Base-by-base conservation (phyloP, 2,888 invertebrate genomes). In the Oscheius sp. region DNA sequence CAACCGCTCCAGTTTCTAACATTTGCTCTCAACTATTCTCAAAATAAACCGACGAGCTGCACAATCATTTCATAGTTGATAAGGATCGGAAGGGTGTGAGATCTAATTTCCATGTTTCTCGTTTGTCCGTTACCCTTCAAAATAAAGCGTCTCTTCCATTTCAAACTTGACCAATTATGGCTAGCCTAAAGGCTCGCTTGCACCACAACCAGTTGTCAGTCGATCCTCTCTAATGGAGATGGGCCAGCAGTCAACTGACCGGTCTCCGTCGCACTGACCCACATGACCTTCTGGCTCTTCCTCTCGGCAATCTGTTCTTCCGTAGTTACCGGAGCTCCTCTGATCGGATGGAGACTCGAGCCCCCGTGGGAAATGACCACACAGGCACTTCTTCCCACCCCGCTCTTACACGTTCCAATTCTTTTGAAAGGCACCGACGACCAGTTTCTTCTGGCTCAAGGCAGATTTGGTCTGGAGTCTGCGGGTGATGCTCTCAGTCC, bases 361-460 rank as follows among this genome's bases (percentile, higher is more conserved):
- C 71, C 59, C 2, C 71, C 71, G 7, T 72, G 71, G 71, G 60
- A 59, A 59, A 48, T 59, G 4, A 29, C 51, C 32, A 60, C 60
- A 2, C 51, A 60, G 21, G 71, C 71, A 2, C 71, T 72, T 62
- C 47, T 72, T 11, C 71, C 71, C 1, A 48, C 71, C 1, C 50
- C 60, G 13, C 60, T 72, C 4, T 32, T 60, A 10, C 71, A 60
- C 7, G 32, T 62, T 13, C 71, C 71, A 0, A 50, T 50, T 7
- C 35, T 58, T 33, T 37, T 68, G 35, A 37, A 53, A 35, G 37
- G 37, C 1, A 32, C 48, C 3, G 73, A 63, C 2, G 73, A 59
- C 9, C 42, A 55, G 10, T 73, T 73, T 53, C 65, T 73, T 2
- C 47, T 73, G 29, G 73, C 73, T 21, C 73, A 73, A 42, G 73